Conservation (phyloP, 2,113 vertebrate species). For the Tupaia chinensis region DNA sequence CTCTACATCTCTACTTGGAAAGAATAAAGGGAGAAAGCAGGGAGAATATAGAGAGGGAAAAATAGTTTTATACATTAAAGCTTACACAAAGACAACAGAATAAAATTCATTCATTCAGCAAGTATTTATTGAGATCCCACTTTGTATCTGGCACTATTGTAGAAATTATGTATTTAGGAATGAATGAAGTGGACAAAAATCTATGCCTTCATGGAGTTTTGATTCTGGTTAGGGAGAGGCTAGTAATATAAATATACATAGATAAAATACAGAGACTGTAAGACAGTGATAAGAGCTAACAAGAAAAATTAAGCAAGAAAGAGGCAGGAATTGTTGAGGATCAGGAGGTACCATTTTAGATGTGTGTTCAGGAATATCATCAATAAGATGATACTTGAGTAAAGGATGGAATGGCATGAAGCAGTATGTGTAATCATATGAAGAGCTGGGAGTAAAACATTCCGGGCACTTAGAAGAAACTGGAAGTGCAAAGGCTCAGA, state of each 20-base stretch:
- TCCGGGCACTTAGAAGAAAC: not conserved
- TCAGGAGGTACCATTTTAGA: not conserved
- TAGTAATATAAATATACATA: not conserved
- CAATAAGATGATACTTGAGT: not conserved
- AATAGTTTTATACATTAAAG: not conserved
- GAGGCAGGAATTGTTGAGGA: not conserved
- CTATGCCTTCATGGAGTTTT: not conserved
- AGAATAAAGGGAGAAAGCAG: not conserved
- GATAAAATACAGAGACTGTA: not conserved
- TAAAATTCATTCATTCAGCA: not conserved
- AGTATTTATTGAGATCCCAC: not conserved
- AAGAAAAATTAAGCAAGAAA: constrained; percentile 17
- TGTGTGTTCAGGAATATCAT: not conserved
- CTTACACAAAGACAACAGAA: not conserved
- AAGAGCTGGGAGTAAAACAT: not conserved
- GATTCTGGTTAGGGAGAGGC: not conserved
- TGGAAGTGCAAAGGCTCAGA: not conserved
- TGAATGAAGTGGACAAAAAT: constrained; percentile 17
- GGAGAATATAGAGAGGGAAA: not conserved
- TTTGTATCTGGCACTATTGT: not conserved
- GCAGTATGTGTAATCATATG: not conserved
- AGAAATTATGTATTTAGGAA: not conserved
- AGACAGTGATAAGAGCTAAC: not conserved
- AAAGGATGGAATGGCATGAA: not conserved
- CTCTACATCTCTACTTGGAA: not conserved